These are phyloP conservation scores for Torymus aiolomorphi DNA, from an alignment of 2,888 invertebrate species.

Conservation along the genomic window DNA sequence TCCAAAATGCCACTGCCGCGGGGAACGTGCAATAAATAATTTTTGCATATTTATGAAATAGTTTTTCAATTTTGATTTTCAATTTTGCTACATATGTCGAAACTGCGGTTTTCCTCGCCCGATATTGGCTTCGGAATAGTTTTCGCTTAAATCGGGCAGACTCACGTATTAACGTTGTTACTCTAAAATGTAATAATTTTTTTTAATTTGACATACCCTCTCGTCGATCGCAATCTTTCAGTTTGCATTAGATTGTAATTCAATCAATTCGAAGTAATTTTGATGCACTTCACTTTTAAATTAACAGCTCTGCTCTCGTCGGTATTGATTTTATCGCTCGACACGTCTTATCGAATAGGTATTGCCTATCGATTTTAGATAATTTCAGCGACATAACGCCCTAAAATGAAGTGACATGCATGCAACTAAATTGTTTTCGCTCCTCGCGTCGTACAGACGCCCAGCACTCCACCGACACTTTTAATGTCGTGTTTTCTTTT, in stretches of 20 bases:
- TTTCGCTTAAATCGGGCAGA: no score
- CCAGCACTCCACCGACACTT: background rate
- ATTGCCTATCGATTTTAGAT: slow-evolving; percentile 28
- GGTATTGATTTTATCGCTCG: slow-evolving; percentile 22
- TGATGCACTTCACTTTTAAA: background rate
- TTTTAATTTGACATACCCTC: no score
- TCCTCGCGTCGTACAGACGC: background rate
- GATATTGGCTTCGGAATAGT: no score
- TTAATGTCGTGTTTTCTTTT: background rate
- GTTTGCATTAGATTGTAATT: no score
- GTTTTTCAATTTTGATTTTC: no score
- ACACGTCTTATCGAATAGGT: slow-evolving; percentile 12
- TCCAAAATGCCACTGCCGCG: no score
- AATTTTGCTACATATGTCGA: no score
- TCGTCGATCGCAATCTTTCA: background rate
- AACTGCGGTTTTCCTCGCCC: no score
- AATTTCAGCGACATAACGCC: background rate
- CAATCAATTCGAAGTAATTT: background rate
- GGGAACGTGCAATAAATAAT: no score
- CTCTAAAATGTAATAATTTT: no score
- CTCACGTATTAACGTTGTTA: no score
- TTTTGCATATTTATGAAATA: no score
- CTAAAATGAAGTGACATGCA: background rate
- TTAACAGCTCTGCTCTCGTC: background rate
- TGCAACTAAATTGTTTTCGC: background rate